phyloP scores from a whole-genome alignment of 2,888 invertebrate genomes.

The Drosophila tanythrix region DNA sequence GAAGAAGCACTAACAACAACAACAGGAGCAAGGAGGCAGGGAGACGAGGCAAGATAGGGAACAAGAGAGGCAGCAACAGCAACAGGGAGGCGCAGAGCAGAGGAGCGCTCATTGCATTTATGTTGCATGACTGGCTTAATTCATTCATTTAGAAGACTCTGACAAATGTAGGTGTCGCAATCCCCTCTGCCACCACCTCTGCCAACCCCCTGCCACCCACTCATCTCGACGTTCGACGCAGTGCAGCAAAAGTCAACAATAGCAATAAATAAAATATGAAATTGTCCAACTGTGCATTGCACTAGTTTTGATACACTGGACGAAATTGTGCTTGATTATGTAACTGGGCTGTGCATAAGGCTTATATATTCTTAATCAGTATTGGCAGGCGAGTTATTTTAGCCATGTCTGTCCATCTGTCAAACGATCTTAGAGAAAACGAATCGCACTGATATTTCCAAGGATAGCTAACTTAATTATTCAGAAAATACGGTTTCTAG shows the following conservation, averaged over 20 bases:
- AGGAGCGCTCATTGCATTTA: slow-evolving; percentile 69
- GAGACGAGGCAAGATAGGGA: not conserved
- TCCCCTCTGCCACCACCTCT: slow-evolving; percentile 42
- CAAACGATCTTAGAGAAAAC: not conserved
- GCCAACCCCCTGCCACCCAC: not conserved
- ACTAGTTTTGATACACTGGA: not conserved
- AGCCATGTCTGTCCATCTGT: not conserved
- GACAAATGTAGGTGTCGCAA: slow-evolving; percentile 74
- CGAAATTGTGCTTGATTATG: not conserved
- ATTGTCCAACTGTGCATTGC: slow-evolving; percentile 1
- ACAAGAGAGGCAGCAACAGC: not conserved
- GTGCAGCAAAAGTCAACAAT: slow-evolving; percentile 57
- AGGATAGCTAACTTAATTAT: too few species aligned
- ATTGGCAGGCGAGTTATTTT: not conserved
- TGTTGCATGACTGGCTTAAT: slow-evolving; percentile 78
- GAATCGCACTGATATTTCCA: not conserved
- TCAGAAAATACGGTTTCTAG: too few species aligned
- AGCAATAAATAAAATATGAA: slow-evolving; percentile 14
- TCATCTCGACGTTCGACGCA: slow-evolving; percentile 47
- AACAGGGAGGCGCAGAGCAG: slow-evolving; percentile 14
- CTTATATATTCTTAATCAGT: not conserved
- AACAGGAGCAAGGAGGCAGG: not conserved
- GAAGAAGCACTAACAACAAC: not conserved
- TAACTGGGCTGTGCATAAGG: not conserved
- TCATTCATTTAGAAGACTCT: slow-evolving; percentile 76